phyloP scores from a whole-genome alignment of 2,113 vertebrate genomes.

The Uropsilus gracilis region DNA sequence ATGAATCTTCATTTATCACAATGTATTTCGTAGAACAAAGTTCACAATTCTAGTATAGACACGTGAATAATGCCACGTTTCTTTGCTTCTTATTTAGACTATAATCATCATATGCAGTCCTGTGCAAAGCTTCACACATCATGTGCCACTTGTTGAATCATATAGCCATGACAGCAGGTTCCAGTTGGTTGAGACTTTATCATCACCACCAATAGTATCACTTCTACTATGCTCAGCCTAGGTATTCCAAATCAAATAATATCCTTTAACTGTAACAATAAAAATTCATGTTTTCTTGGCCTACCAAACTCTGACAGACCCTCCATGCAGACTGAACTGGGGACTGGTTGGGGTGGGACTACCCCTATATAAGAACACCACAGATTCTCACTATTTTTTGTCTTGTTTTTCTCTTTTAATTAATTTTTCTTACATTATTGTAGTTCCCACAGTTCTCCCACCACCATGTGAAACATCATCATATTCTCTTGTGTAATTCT shows the following conservation, averaged over 20 bases:
- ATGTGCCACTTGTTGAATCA: too few relatives aligned
- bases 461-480: too few relatives aligned
- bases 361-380: background rate
- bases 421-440: too few relatives aligned
- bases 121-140: background rate
- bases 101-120: background rate
- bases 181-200: background rate
- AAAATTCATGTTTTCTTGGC: background rate
- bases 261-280: background rate
- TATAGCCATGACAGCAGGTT: background rate
- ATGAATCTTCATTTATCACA: background rate
- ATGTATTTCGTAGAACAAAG: background rate
- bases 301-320: background rate
- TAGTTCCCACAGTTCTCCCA: too few relatives aligned
- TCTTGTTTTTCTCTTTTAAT: too few relatives aligned
- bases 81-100: background rate
- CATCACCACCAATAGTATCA: background rate
- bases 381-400: background rate
- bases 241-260: background rate
- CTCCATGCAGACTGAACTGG: background rate
- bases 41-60: background rate
- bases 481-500: too few relatives aligned
- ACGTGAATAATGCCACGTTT: background rate
- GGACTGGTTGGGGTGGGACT: accelerated
- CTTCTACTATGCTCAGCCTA: background rate